Percentiles rank a stretch among this genome's conserved stretches.
Evolutionary conservation across 1,140 invertebrate genomes (phyloP).

Genomic region (Cyrtorhinus lividipennis): DNA sequence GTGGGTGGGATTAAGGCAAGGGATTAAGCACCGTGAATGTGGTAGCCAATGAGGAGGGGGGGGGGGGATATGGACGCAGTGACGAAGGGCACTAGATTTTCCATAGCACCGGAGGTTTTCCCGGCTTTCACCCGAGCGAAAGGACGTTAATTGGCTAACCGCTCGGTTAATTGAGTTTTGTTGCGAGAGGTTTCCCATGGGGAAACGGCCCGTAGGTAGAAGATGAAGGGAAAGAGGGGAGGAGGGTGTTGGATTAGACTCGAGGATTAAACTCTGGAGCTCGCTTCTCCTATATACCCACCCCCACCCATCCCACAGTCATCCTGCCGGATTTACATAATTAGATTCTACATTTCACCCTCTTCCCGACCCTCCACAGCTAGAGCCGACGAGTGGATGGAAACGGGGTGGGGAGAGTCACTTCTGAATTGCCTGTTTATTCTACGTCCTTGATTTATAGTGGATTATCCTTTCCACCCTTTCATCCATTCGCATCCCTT

Average conservation of each 20-base stretch:
- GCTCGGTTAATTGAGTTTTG: slow-evolving; percentile 8
- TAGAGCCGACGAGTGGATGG: neutral
- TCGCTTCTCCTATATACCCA: neutral
- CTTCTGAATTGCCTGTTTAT: slow-evolving; percentile 1
- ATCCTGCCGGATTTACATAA: neutral
- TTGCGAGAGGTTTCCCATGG: neutral
- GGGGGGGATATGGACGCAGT: too few species aligned
- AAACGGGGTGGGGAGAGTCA: neutral
- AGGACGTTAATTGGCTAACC: slow-evolving; percentile 9
- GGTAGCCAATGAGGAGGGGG: too few species aligned
- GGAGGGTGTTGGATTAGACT: neutral
- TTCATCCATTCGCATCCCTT: neutral
- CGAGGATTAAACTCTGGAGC: neutral
- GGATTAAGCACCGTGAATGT: too few species aligned
- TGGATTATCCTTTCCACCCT: slow-evolving; percentile 7
- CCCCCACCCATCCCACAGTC: neutral
- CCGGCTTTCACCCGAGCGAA: neutral
- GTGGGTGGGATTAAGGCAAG: too few species aligned
- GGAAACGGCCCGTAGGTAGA: too few species aligned
- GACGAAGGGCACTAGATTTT: neutral
- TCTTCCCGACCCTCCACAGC: neutral
- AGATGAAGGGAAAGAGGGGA: neutral
- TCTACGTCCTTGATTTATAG: slow-evolving; percentile 1
- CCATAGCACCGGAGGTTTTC: neutral
- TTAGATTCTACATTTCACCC: slow-evolving; percentile 5